Conservation (phyloP, 2,113 vertebrate genomes). For the Phyllopteryx taeniolatus region DNA sequence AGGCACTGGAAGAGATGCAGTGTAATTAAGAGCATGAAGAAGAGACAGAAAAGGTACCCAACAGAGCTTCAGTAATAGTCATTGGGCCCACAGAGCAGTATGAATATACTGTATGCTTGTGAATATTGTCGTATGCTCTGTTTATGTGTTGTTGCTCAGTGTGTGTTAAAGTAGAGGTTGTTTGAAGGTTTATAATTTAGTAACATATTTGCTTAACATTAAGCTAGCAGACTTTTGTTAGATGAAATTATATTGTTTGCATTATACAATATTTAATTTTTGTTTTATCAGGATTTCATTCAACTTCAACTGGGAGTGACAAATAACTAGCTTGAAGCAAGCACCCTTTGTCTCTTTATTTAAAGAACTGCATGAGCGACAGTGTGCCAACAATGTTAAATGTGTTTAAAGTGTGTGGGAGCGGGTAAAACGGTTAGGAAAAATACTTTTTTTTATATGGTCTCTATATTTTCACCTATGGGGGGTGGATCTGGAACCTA, state of each 20-base stretch:
- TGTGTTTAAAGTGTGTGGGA: no score
- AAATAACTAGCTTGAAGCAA: neutral
- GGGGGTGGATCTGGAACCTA: no score
- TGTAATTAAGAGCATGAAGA: neutral
- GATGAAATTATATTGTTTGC: neutral
- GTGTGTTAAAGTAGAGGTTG: neutral
- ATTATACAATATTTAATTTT: neutral
- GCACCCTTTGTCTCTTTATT: neutral
- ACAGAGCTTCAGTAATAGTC: neutral
- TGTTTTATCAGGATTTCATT: neutral
- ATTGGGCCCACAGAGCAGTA: neutral
- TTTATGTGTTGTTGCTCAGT: neutral
- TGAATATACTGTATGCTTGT: neutral
- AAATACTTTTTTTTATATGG: no score
- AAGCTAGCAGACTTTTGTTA: neutral
- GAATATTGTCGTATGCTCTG: neutral
- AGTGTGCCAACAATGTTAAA: no score
- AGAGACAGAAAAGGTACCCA: neutral
- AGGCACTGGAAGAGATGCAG: neutral
- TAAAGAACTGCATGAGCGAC: neutral
- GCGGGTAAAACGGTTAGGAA: no score
- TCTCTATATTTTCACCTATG: no score
- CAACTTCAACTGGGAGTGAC: neutral
- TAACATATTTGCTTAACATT: neutral
- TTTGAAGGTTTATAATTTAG: neutral